These are phyloP conservation scores for Palaemon carinicauda DNA, from an alignment of 1,140 invertebrate species.

Conservation along the genomic window DNA sequence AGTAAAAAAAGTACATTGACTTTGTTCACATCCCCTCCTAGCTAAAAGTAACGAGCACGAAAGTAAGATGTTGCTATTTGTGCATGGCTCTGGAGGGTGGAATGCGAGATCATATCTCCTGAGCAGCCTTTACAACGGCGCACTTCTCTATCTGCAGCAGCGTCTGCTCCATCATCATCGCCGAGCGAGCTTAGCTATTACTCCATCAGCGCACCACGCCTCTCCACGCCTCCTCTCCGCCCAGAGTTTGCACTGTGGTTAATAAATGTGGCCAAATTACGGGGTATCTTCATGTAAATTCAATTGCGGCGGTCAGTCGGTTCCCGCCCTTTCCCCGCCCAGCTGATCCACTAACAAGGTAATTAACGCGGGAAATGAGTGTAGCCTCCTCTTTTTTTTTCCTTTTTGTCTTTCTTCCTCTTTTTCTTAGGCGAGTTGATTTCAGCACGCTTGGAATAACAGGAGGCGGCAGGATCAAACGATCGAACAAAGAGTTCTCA, in stretches of 20 bases:
- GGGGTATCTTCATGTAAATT: constrained; percentile 40
- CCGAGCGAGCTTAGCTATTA: background rate
- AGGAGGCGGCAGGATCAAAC: no score
- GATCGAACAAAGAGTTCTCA: no score
- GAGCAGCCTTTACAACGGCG: background rate
- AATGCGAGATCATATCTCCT: background rate
- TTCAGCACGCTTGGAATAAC: no score
- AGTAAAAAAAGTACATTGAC: no score
- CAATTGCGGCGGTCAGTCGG: constrained; percentile 36
- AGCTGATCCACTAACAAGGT: constrained; percentile 22
- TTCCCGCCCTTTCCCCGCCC: constrained; percentile 28
- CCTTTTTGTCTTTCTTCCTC: background rate
- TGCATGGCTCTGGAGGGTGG: no score
- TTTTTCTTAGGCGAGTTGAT: no score
- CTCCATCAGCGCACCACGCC: constrained; percentile 32
- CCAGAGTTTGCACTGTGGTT: constrained; percentile 36
- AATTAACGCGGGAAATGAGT: constrained; percentile 35
- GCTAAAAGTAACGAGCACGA: no score
- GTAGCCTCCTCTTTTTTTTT: background rate
- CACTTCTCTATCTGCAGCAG: background rate
- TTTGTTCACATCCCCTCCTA: no score
- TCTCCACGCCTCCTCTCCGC: constrained; percentile 27
- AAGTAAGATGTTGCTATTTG: no score
- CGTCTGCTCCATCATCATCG: background rate
- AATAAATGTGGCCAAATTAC: constrained; percentile 43